Evolutionary conservation across 2,113 vertebrate species (phyloP), one percentile per base, ranked within the genome.

Genomic region (Peromyscus polionotus): DNA sequence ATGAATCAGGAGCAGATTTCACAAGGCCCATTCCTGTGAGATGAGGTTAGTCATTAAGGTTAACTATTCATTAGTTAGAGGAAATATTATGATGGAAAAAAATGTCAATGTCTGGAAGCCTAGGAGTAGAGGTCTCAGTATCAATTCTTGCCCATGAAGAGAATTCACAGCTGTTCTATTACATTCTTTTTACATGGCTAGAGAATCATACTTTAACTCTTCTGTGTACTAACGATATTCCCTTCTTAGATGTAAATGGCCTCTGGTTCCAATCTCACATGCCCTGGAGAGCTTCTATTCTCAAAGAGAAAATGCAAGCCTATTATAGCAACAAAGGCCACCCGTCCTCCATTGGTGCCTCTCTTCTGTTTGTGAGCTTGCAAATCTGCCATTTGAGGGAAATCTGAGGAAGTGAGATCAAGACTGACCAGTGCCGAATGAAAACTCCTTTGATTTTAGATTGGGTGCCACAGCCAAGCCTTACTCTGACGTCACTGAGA

Each of bases 31-130:
- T 79, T 92, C 92, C 95, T 95, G 0, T 11, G 95, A 96, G 88
- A 86, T 65, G 68, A 76, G 39, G 39, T 96, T 77, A 93, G 86
- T 91, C 90, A 90, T 67, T 90, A 88, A 39, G 80, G 91, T 90
- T 98, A 95, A 96, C 97, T 95, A 95, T 93, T 97, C 51, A 54
- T 79, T 88, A 90, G 73, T 97, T 81, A 73, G 59, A 95, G 65
- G 87, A 95, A 97, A 87, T 54, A 91, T 26, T 54, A 91, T 42
- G 42, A 42, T 89, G 65, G 39, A 45, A 31, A 73, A 65, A 19
- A 33, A 91, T 88, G 85, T 36, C 79, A 19, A 85, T 90, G 92
- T 96, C 95, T 72, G 31, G 68, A 93, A 95, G 79, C 81, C 48
- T 48, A 48, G 19, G 63, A 80, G 17, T 3, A 83, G 67, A 73